A percentile compares a stretch with the other conserved stretches of the same genome.
Conservation (phyloP, 1,140 invertebrate species). For the Pinna nobilis region DNA sequence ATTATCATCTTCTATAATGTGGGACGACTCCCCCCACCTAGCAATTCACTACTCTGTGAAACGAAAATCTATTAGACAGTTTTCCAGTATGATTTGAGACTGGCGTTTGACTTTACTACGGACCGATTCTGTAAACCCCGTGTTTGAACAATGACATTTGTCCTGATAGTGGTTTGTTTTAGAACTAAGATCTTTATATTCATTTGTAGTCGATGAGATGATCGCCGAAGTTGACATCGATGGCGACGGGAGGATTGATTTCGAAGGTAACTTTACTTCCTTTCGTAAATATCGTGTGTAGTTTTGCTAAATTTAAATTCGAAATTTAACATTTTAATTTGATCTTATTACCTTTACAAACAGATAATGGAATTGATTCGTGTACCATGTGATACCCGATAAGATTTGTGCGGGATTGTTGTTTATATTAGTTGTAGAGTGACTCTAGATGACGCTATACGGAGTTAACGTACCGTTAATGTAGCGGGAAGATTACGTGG, state of each 20-base stretch:
- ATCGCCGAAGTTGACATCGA: constrained; percentile 99
- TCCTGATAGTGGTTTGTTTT: not conserved
- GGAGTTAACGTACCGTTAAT: not conserved
- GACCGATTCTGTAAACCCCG: not conserved
- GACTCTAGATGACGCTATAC: not conserved
- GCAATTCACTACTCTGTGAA: too few relatives aligned
- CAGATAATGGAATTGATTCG: not conserved
- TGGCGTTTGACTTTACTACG: too few relatives aligned
- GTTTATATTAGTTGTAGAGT: not conserved
- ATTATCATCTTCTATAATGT: too few relatives aligned
- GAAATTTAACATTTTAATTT: not conserved
- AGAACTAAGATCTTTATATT: not conserved
- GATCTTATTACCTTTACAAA: not conserved
- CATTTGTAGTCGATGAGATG: constrained; percentile 92
- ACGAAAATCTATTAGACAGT: too few relatives aligned
- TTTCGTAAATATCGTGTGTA: not conserved
- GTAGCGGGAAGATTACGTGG: not conserved
- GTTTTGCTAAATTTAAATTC: not conserved
- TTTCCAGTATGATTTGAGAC: too few relatives aligned
- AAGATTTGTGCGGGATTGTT: too few relatives aligned
- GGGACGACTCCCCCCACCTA: too few relatives aligned
- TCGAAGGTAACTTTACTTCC: constrained; percentile 58
- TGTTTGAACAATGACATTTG: not conserved
- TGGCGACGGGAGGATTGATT: constrained; percentile 81
- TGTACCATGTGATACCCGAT: too few relatives aligned